Conservation (phyloP, 2,888 invertebrate species). For the Hirtodrosophila duncani region DNA sequence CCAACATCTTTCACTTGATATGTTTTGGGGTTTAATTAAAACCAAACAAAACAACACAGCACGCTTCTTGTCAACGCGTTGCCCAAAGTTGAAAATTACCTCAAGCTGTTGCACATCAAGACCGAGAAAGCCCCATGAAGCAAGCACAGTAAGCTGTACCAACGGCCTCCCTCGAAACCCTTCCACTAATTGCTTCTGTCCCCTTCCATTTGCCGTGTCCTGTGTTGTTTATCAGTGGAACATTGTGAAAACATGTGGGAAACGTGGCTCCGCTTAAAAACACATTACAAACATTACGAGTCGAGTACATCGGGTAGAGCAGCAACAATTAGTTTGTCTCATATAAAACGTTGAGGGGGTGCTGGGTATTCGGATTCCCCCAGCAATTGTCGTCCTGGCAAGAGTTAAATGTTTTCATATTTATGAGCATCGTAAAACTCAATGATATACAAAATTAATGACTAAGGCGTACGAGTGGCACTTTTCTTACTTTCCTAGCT, state of each 20-base stretch:
- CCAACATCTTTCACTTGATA: slow-evolving; percentile 8
- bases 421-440: slow-evolving; percentile 76
- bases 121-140: slow-evolving; percentile 12
- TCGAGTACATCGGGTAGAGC: slow-evolving; percentile 48
- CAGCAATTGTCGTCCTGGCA: slow-evolving; percentile 31
- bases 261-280: slow-evolving; percentile 62
- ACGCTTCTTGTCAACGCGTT: slow-evolving; percentile 57
- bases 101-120: slow-evolving; percentile 75
- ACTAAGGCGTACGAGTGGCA: slow-evolving; percentile 56
- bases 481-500: slow-evolving; percentile 33
- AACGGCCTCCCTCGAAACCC: slow-evolving; percentile 3
- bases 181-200: slow-evolving; percentile 1
- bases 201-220: background rate
- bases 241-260: slow-evolving; percentile 67
- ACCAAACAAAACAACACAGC: slow-evolving; percentile 56
- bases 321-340: slow-evolving; percentile 77
- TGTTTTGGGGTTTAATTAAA: slow-evolving; percentile 64
- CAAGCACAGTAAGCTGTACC: slow-evolving; percentile 45
- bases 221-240: slow-evolving; percentile 54
- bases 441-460: slow-evolving; percentile 77
- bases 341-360: slow-evolving; percentile 32
- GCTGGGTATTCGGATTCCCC: background rate
- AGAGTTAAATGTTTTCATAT: slow-evolving; percentile 77
- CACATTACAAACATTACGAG: slow-evolving; percentile 60
- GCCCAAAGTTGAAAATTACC: slow-evolving; percentile 71